Evolutionary conservation across 1,140 invertebrate genomes (phyloP).

Genomic region (Drosophila insularis): DNA sequence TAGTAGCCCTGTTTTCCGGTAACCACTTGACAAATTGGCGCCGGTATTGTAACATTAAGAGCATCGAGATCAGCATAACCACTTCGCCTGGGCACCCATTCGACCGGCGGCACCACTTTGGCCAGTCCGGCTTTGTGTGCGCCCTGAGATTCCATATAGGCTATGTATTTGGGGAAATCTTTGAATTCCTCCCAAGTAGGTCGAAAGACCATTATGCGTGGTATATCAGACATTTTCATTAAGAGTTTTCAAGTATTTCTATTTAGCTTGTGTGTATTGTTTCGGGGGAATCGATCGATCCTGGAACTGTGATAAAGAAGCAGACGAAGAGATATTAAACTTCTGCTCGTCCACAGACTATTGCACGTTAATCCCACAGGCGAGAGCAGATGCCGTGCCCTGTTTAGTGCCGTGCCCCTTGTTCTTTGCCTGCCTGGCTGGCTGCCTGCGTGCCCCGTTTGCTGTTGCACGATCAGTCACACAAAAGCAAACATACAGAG

Average conservation of each 20-base stretch:
- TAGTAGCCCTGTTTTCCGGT: conserved; percentile 96
- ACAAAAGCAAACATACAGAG: conserved; percentile 53
- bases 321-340: conserved; percentile 41
- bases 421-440: background rate
- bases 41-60: conserved; percentile 92
- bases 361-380: conserved; percentile 33
- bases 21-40: conserved; percentile 94
- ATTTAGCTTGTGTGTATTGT: background rate
- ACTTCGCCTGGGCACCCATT: conserved; percentile 94
- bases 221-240: conserved; percentile 75
- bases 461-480: conserved; percentile 23
- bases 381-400: conserved; percentile 33
- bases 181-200: conserved; percentile 98
- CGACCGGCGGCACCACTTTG: conserved; percentile 97
- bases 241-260: conserved; percentile 3
- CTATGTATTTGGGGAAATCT: conserved; percentile 95
- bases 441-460: conserved; percentile 23
- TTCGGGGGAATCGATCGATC: conserved; percentile 14
- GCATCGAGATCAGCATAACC: conserved; percentile 91
- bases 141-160: conserved; percentile 95
- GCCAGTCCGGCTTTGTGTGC: conserved; percentile 97
- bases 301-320: conserved; percentile 52
- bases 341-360: conserved; percentile 11
- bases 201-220: conserved; percentile 90
- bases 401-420: conserved; percentile 8